Percentiles rank a stretch among this genome's conserved stretches.
These are phyloP conservation scores for Cryptomyrus ogoouensis DNA, from an alignment of 2,113 vertebrate genomes.

Conservation along the genomic window DNA sequence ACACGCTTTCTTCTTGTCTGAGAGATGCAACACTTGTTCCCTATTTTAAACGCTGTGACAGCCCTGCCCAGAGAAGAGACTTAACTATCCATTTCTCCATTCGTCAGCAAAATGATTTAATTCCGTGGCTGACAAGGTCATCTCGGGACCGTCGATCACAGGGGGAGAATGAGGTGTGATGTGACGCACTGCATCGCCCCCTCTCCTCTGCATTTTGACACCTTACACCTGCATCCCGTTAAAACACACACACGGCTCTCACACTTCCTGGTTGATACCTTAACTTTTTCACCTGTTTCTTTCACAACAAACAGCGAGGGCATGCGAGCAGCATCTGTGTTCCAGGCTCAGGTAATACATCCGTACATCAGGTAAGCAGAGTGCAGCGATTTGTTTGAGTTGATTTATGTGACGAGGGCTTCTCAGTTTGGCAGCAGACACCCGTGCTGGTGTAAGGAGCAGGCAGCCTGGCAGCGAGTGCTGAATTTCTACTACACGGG, in stretches of 20 bases:
- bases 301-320: conserved; percentile 55
- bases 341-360: conserved; percentile 63
- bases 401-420: conserved; percentile 69
- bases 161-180: neutral
- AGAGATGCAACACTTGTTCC: neutral
- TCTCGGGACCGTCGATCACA: conserved; percentile 48
- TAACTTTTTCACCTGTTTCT: conserved; percentile 40
- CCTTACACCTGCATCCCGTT: neutral
- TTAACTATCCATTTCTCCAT: conserved; percentile 60
- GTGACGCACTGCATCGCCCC: neutral
- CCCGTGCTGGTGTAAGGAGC: conserved; percentile 43
- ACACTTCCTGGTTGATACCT: neutral
- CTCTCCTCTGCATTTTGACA: neutral
- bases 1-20: neutral
- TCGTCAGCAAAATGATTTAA: conserved; percentile 61
- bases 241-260: neutral
- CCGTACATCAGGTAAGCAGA: conserved; percentile 51
- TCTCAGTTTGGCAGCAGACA: conserved; percentile 56
- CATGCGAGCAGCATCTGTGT: conserved; percentile 45
- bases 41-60: conserved; percentile 38
- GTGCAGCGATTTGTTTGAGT: conserved; percentile 62
- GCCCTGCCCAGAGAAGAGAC: conserved; percentile 58
- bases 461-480: conserved; percentile 34
- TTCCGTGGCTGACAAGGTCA: conserved; percentile 52
- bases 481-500: conserved; percentile 65